Conservation (phyloP, 2,113 vertebrate species). For the human (Homo sapiens) region DNA sequence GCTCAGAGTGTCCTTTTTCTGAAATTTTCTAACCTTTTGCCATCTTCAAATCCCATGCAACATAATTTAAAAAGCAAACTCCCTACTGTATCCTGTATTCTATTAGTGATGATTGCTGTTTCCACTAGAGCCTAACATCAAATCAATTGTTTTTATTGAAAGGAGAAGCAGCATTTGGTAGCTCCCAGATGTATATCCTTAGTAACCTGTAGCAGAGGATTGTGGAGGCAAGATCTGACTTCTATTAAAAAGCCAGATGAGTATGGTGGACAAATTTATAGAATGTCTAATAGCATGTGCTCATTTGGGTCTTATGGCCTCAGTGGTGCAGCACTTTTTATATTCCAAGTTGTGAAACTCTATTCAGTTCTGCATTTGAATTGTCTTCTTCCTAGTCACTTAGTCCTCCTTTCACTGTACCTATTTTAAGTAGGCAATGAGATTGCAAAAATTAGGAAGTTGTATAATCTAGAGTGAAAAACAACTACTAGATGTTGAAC, state of each 20-base stretch:
- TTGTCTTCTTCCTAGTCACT: background rate
- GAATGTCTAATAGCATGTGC: background rate
- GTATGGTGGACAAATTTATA: background rate
- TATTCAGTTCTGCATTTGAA: background rate
- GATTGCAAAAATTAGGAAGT: background rate
- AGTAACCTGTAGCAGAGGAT: background rate
- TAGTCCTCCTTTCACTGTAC: background rate
- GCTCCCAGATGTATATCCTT: background rate
- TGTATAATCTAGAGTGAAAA: background rate
- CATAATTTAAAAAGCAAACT: background rate
- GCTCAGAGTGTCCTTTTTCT: background rate
- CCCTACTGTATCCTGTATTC: fast-evolving
- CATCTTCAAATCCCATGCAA: background rate
- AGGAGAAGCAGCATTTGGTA: background rate
- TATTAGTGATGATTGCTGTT: background rate
- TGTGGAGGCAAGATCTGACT: background rate
- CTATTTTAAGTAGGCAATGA: background rate
- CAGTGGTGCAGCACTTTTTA: background rate
- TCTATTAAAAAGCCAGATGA: background rate
- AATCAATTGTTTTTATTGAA: background rate
- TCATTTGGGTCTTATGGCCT: background rate
- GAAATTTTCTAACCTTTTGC: background rate
- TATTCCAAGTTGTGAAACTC: background rate
- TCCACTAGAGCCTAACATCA: background rate
- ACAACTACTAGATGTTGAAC: background rate